Percentiles rank a stretch among this genome's conserved stretches.
Conservation (phyloP, 2,797 vertebrate species). For the Falco concolor region DNA sequence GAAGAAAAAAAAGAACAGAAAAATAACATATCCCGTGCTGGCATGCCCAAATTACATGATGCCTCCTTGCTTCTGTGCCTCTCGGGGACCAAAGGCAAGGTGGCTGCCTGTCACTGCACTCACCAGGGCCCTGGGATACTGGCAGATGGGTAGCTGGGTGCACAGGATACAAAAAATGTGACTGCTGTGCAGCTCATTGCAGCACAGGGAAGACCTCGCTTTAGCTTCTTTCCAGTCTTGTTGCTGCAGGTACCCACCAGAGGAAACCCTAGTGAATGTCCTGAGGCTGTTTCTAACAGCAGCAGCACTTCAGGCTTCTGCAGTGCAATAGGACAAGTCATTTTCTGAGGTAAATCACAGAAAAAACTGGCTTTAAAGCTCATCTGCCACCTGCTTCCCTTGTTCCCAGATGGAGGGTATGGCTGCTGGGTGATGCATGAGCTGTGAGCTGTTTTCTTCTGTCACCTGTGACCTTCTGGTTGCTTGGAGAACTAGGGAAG, state of each 20-base stretch:
- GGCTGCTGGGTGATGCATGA: rapidly evolving
- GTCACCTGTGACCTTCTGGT: neutral
- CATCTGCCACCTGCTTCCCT: neutral
- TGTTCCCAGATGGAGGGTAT: neutral
- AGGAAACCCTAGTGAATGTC: neutral
- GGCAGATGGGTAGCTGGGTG: neutral
- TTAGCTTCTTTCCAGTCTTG: neutral
- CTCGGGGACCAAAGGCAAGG: neutral
- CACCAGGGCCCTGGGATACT: neutral
- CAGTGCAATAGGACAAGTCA: neutral
- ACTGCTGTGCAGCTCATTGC: neutral
- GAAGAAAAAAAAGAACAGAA: neutral
- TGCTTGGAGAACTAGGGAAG: neutral
- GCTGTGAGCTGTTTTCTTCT: neutral
- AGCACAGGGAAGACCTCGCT: neutral
- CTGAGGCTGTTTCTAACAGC: neutral
- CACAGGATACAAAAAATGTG: neutral
- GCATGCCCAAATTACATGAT: neutral
- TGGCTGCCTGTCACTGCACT: neutral
- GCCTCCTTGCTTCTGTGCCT: neutral
- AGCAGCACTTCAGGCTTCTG: neutral
- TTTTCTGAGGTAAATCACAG: neutral
- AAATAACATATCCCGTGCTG: neutral
- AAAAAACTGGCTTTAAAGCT: neutral
- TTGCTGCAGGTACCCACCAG: neutral